Evolutionary conservation across 2,797 vertebrate genomes (phyloP), one percentile per base, ranked within the genome.

Genomic region (Syngnathus acus): DNA sequence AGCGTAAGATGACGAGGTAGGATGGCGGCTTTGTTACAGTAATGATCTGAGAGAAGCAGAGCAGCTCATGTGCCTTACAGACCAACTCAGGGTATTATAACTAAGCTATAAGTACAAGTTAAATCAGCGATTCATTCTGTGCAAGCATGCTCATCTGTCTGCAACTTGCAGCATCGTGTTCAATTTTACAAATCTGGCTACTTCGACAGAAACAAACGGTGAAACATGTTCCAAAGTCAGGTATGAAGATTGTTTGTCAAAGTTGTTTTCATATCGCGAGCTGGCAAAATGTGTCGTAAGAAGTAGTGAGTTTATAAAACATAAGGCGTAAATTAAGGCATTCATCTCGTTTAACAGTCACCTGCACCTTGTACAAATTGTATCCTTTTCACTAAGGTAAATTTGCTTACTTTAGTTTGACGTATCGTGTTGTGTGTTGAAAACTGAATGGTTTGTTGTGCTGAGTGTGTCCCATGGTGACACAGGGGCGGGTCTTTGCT

Each of bases 381-480:
- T 32, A 26, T 5, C 13, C 6, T 62, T 62, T 43, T n/a, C 13
- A 26, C 40, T 23, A 17, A 62, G 45, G 40, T 9, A 26, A 23
- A 45, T 16, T 10, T 17, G 11, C 60, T 45, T 43, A 62, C 21
- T 43, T 45, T 1, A 42, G 38, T 57, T 57, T 50, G 45, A 64
- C 60, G 60, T 45, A 0, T 26, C 6, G 54, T 14, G 14, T 6
- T 37, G 26, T 37, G 26, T 16, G 26, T 45, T 14, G 21, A 7
- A 43, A 43, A 11, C 40, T 3, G 2, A 7, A 16, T 39, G 72
- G 76, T 77, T 83, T 86, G 85, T 82, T 80, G 79, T 84, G 70
- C 32, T 13, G 3, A 11, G 65, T 66, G 65, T 65, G 66, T 54
- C 57, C 72, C 79, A 79, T 84, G 77, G 88, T 72, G 78, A 90